Evolutionary conservation across 2,888 invertebrate genomes (phyloP).

Genomic region (Acheta domesticus): DNA sequence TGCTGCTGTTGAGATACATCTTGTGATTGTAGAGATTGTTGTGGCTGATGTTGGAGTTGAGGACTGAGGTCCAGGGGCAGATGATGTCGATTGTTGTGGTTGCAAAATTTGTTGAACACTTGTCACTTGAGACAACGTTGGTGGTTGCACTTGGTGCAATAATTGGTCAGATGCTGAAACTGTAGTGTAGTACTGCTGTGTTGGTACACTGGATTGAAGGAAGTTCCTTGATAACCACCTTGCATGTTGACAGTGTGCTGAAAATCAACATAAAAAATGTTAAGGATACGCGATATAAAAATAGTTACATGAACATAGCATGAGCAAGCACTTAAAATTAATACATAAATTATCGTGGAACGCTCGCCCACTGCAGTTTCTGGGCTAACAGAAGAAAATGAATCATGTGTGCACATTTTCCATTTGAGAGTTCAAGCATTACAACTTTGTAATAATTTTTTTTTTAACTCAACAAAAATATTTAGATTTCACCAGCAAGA

Average conservation of each 20-base stretch:
- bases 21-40: background rate
- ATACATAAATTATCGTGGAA: no score
- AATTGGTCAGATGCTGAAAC: conserved; percentile 37
- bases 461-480: no score
- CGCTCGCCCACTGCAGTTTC: no score
- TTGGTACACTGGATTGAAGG: background rate
- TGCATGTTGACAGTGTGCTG: background rate
- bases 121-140: conserved; percentile 29
- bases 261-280: background rate
- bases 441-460: no score
- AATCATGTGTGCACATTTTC: no score
- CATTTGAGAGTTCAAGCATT: no score
- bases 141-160: conserved; percentile 41
- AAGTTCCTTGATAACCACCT: background rate
- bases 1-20: conserved; percentile 20
- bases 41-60: background rate
- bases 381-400: no score
- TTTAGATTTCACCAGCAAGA: no score
- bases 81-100: conserved; percentile 22
- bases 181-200: background rate
- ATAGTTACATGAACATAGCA: no score
- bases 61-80: conserved; percentile 29
- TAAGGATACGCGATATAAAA: no score
- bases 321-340: no score
- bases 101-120: conserved; percentile 20